These are phyloP conservation scores for Mythimna lalbum DNA, from an alignment of 2,888 invertebrate genomes.

Conservation along the genomic window DNA sequence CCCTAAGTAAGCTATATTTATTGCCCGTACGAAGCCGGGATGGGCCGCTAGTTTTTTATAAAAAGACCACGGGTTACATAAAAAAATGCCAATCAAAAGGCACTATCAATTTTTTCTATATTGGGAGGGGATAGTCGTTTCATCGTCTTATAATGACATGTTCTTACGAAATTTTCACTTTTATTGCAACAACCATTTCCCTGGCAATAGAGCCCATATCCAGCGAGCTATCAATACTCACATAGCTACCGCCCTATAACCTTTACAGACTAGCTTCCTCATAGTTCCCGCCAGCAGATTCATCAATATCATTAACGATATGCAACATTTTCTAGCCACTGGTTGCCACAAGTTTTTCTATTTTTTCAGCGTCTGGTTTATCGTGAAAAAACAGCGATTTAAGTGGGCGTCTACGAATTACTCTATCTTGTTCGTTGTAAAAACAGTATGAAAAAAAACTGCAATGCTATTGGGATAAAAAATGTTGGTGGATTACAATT, in stretches of 20 bases:
- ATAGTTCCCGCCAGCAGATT: neutral
- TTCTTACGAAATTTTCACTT: no score
- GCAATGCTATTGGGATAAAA: constrained; percentile 1
- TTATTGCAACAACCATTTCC: no score
- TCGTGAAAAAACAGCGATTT: constrained; percentile 16
- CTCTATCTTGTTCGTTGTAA: neutral
- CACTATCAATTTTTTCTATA: no score
- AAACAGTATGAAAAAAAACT: constrained; percentile 18
- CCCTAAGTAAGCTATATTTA: no score
- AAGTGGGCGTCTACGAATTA: constrained; percentile 26
- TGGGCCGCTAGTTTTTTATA: no score
- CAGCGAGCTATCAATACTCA: neutral
- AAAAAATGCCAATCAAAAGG: no score
- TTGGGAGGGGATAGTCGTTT: no score
- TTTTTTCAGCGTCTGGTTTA: constrained; percentile 21
- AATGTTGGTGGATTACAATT: neutral
- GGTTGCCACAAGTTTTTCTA: neutral
- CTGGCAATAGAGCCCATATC: neutral
- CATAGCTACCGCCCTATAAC: neutral
- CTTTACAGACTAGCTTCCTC: neutral
- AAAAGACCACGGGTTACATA: no score
- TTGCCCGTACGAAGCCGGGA: no score
- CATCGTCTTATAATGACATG: no score
- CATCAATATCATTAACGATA: neutral
- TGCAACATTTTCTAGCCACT: constrained; percentile 4